Conservation (phyloP, 2,113 vertebrate genomes). For the Osmerus mordax region DNA sequence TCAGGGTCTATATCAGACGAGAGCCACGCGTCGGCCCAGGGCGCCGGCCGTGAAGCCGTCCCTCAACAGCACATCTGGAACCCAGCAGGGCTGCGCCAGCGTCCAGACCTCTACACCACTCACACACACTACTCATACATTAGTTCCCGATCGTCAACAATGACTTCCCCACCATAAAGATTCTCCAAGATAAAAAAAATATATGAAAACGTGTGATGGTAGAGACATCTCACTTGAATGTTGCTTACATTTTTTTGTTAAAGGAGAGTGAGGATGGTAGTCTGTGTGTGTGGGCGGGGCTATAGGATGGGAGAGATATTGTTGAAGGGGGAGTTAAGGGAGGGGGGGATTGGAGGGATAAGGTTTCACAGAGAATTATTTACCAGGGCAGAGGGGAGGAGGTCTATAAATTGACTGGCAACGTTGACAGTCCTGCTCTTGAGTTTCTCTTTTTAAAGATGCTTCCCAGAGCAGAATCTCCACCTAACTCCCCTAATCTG, state of each 20-base stretch:
- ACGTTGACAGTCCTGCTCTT: constrained; percentile 56
- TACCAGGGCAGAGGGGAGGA: constrained; percentile 16
- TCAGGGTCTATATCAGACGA: constrained; percentile 33
- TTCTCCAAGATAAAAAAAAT: too few relatives aligned
- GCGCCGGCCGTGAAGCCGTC: constrained; percentile 38
- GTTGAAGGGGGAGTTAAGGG: constrained; percentile 11
- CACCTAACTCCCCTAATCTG: constrained; percentile 23
- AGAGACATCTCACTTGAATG: background rate
- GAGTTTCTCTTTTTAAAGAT: constrained; percentile 50
- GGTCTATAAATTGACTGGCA: constrained; percentile 57
- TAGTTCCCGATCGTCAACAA: background rate
- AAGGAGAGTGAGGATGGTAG: background rate
- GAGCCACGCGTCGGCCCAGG: constrained; percentile 35
- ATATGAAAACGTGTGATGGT: too few relatives aligned
- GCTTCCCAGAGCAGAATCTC: background rate
- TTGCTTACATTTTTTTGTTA: background rate
- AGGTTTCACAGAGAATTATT: constrained; percentile 58
- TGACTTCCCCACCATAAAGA: background rate
- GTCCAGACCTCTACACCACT: constrained; percentile 10
- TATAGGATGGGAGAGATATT: background rate
- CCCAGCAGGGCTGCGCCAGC: constrained; percentile 33
- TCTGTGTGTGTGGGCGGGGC: background rate
- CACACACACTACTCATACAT: constrained; percentile 12
- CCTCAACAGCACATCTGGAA: constrained; percentile 67
- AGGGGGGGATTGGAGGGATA: constrained; percentile 31